Conservation (phyloP, 2,113 vertebrate species). For the Pedionomus torquatus region DNA sequence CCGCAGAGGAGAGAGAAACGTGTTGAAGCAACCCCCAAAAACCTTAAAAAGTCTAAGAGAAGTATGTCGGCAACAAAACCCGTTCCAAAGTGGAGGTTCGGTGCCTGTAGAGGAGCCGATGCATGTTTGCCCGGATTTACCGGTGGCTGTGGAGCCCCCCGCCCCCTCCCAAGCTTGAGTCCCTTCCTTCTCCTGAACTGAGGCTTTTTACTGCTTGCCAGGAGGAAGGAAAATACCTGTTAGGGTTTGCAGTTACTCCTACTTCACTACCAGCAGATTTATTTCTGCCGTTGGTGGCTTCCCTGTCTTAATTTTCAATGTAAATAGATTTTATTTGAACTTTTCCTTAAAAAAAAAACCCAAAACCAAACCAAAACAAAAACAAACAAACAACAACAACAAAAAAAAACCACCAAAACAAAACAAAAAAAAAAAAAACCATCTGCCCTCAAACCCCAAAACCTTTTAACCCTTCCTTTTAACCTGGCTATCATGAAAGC, state of each 20-base stretch:
- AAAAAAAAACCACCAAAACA: no score
- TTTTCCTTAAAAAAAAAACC: background rate
- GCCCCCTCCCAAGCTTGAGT: no score
- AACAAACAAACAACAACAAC: no score
- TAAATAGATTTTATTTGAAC: background rate
- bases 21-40: background rate
- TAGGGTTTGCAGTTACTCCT: background rate
- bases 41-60: background rate
- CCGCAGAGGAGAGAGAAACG: no score
- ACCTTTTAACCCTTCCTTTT: background rate
- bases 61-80: background rate
- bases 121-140: fast-evolving
- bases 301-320: background rate
- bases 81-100: fast-evolving
- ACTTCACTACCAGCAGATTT: background rate
- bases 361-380: no score
- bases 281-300: background rate
- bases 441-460: background rate
- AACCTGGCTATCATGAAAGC: background rate
- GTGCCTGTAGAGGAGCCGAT: background rate
- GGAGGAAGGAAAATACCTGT: background rate
- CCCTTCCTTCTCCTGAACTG: no score
- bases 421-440: no score
- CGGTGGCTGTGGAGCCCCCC: background rate
- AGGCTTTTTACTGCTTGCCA: background rate